Base-by-base conservation (phyloP, 1,140 invertebrate genomes). In the Dendrolimus kikuchii region DNA sequence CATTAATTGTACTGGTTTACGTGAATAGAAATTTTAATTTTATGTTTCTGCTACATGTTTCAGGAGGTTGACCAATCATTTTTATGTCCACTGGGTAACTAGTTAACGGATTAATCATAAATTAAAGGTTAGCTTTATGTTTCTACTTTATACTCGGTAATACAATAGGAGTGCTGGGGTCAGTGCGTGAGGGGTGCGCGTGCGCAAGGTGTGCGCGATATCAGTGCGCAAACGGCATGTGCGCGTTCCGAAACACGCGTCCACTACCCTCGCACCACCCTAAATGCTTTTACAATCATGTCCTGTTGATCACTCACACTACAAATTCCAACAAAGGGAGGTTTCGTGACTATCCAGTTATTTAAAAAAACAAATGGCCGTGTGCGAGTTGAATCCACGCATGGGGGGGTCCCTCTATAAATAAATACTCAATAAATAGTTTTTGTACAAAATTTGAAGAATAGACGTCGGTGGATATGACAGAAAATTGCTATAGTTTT, bases 201-300 rank as follows among this genome's bases (percentile, higher is more conserved):
- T 51, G 64, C 74, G 75, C 78, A 82, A 83, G 80, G 80, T 83
- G 81, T 81, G 68, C 60, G 62, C 76, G 71, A 66, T 85, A 83
- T 83, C 80, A 83, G 66, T 61, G 78, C 77, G 63, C 63, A 49
- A 55, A 57, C 60, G 57, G 69, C 77, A 78, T 81, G 77, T 81
- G 77, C 77, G 69, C 62, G 81, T 80, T 79, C 81, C 81, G 64
- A 74, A 64, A 81, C 76, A 79, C 73, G 72, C 73, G 68, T 62
- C 61, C 56, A 59, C 59, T 47, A 57, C 69, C 72, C 71, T 68
- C 54, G 52, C 65, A 50, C 49, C 59, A 52, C 46, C 49, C 49
- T 47, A 62, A 63, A 69, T 66, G 62, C 68, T 62, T 51, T 53
- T 57, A 66, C 62, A 52, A 43, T 49, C 55, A 67, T 64, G 64